Percentiles rank a stretch among this genome's conserved stretches.
phyloP scores from a whole-genome alignment of 2,888 invertebrate genomes.

The Thecophora atra region DNA sequence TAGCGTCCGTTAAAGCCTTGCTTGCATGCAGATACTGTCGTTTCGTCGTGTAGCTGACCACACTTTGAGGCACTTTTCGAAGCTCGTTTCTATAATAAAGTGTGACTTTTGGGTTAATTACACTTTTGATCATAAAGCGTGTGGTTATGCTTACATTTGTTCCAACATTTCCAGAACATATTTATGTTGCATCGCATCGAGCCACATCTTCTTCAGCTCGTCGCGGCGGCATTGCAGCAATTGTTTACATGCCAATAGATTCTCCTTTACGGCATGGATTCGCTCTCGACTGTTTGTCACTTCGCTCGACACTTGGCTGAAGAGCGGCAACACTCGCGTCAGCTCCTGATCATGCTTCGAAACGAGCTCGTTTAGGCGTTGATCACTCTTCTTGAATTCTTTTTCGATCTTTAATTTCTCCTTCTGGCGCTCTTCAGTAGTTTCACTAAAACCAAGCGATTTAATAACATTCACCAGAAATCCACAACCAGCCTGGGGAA shows the following conservation, averaged over 20 bases:
- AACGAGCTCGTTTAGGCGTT: conserved; percentile 86
- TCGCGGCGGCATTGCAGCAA: conserved; percentile 90
- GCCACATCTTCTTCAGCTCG: conserved; percentile 92
- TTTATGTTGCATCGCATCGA: conserved; percentile 95
- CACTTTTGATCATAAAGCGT: conserved; percentile 23
- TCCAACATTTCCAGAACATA: conserved; percentile 88
- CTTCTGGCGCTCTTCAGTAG: conserved; percentile 90
- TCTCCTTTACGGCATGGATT: conserved; percentile 81
- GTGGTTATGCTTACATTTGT: conserved; percentile 71
- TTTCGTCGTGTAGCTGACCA: conserved; percentile 73
- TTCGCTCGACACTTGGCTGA: conserved; percentile 78
- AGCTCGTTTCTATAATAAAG: conserved; percentile 73
- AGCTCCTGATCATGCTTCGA: conserved; percentile 88
- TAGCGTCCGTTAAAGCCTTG: conserved; percentile 78
- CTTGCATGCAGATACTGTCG: conserved; percentile 89
- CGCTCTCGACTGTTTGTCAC: conserved; percentile 81
- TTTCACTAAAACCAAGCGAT: conserved; percentile 92
- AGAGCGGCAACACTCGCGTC: conserved; percentile 74
- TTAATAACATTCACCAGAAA: conserved; percentile 94
- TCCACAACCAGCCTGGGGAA: conserved; percentile 73
- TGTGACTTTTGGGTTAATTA: conserved; percentile 15
- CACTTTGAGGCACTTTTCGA: conserved; percentile 76
- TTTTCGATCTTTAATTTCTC: conserved; percentile 94
- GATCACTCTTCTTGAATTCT: conserved; percentile 92
- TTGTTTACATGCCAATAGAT: conserved; percentile 83